phyloP scores from a whole-genome alignment of 2,797 vertebrate species.

The Eulemur mongoz region DNA sequence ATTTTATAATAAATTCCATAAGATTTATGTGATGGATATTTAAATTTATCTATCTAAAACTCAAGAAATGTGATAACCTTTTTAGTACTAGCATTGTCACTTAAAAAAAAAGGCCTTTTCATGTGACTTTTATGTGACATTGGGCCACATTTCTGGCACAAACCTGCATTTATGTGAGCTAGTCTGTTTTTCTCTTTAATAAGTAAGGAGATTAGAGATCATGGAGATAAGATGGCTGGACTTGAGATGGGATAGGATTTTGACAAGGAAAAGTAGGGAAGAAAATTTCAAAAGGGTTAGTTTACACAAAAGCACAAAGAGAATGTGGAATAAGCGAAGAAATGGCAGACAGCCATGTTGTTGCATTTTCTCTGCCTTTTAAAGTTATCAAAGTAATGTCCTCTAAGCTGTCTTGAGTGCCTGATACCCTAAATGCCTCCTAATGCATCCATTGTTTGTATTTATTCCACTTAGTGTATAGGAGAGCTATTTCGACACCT shows the following conservation, averaged over 20 bases:
- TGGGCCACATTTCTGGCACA: not conserved
- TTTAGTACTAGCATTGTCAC: not conserved
- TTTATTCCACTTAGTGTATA: constrained; percentile 14
- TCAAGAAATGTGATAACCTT: not conserved
- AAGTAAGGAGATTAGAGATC: not conserved
- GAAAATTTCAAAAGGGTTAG: not conserved
- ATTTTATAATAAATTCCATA: not conserved
- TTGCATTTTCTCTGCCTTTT: not conserved
- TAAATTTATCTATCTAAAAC: not conserved
- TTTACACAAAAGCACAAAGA: not conserved
- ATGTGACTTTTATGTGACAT: not conserved
- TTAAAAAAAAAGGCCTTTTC: not conserved
- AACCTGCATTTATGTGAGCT: not conserved
- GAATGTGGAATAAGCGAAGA: not conserved
- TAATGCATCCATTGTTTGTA: constrained; percentile 59
- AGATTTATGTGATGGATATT: not conserved
- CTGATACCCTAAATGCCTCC: not conserved
- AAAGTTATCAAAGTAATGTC: constrained; percentile 1
- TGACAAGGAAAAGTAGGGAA: not conserved
- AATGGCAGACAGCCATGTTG: not conserved
- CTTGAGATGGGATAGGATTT: not conserved
- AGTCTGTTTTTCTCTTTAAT: not conserved
- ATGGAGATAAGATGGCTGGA: not conserved
- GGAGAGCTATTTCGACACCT: not conserved
- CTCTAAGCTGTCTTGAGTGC: not conserved